phyloP scores from a whole-genome alignment of 2,888 invertebrate genomes.

The Suillia variegata region DNA sequence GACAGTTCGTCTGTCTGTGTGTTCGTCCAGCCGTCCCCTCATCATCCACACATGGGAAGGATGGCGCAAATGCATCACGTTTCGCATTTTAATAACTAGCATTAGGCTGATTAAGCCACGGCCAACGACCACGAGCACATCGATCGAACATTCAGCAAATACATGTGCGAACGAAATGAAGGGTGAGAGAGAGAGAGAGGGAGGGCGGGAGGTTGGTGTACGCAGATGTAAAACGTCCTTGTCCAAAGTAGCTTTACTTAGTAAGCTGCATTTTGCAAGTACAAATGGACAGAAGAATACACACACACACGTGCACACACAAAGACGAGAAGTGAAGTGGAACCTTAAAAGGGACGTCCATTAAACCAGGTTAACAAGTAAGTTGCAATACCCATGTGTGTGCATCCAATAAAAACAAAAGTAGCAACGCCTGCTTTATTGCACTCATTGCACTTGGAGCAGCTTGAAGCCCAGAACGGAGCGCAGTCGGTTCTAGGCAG shows the following conservation, averaged over 20 bases:
- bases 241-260: neutral
- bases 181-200: neutral
- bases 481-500: no score
- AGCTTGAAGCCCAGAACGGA: neutral
- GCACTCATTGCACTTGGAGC: neutral
- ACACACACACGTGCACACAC: neutral
- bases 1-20: no score
- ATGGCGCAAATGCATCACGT: conserved; percentile 12
- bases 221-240: neutral
- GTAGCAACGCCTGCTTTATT: neutral
- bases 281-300: neutral
- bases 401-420: no score
- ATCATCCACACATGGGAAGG: no score
- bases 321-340: no score
- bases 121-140: neutral
- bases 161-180: neutral
- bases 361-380: neutral
- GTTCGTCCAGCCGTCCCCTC: no score
- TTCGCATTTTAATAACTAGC: conserved; percentile 33
- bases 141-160: neutral
- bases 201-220: neutral
- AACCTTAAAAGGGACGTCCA: neutral
- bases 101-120: conserved; percentile 27
- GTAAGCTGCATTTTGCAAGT: neutral
- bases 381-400: neutral